A percentile compares a stretch with the other conserved stretches of the same genome.
These are phyloP conservation scores for Oriolus oriolus DNA, from an alignment of 2,113 vertebrate genomes.

Conservation along the genomic window DNA sequence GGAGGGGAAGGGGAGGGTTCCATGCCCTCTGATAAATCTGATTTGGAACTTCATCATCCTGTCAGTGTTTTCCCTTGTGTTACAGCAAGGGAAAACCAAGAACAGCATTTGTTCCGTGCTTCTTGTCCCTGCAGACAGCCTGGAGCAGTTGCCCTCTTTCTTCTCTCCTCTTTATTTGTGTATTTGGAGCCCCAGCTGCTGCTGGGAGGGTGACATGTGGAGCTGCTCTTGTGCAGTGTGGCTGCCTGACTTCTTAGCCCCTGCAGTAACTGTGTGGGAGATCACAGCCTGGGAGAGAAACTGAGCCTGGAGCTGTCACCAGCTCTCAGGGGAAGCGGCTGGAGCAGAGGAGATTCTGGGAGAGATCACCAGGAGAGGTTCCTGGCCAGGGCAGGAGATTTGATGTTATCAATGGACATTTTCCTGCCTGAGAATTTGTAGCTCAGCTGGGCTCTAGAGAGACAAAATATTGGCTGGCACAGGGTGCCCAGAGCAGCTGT, in stretches of 20 bases:
- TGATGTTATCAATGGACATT: background rate
- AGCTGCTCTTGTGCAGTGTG: background rate
- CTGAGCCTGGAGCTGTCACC: background rate
- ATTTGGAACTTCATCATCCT: background rate
- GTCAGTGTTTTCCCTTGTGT: background rate
- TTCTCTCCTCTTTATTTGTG: background rate
- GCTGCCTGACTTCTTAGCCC: background rate
- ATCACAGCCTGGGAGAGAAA: background rate
- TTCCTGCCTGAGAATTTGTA: background rate
- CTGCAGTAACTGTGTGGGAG: too few relatives aligned
- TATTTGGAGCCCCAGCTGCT: background rate
- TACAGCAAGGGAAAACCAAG: background rate
- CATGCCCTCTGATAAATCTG: background rate
- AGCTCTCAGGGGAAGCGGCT: background rate
- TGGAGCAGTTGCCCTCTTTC: background rate
- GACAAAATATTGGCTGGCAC: background rate
- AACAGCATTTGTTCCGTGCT: accelerated
- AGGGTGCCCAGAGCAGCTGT: background rate
- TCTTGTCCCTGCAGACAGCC: background rate
- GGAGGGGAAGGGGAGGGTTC: background rate
- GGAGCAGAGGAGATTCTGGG: background rate
- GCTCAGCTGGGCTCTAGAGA: background rate
- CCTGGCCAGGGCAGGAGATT: background rate
- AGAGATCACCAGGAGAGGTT: background rate
- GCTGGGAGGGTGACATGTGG: background rate